phyloP scores from a whole-genome alignment of 2,113 vertebrate genomes.

The Clinocottus analis region DNA sequence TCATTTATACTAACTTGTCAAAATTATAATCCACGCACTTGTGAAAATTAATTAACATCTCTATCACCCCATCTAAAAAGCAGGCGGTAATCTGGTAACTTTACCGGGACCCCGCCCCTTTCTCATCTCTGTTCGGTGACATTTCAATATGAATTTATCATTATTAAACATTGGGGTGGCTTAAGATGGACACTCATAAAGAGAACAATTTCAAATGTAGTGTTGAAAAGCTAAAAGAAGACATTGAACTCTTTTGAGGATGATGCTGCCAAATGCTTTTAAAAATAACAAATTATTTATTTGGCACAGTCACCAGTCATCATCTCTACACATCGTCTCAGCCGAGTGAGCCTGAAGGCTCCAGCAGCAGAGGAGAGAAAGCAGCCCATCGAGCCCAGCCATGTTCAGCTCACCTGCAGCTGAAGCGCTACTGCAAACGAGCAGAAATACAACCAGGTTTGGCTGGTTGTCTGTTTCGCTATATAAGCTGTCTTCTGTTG shows the following conservation, averaged over 20 bases:
- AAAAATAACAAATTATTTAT: neutral
- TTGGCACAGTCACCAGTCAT: slow-evolving; percentile 3
- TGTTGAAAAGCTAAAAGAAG: neutral
- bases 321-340: neutral
- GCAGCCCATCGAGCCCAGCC: neutral
- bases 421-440: neutral
- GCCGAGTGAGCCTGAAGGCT: neutral
- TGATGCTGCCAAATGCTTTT: neutral
- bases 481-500: neutral
- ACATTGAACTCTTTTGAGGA: neutral
- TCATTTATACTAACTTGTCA: neutral
- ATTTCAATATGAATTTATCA: no score
- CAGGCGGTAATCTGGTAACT: no score
- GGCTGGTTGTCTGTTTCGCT: neutral
- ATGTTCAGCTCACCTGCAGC: neutral
- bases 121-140: neutral
- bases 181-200: neutral
- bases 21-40: neutral
- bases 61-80: no score
- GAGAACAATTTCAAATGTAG: neutral
- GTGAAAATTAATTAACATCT: neutral
- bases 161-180: neutral
- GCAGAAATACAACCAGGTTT: neutral
- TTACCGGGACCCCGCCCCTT: neutral
- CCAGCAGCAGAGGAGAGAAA: neutral